Evolutionary conservation across 1,140 invertebrate species (phyloP), one percentile per base, ranked within the genome.

Genomic region (Zaprionus ornatus): DNA sequence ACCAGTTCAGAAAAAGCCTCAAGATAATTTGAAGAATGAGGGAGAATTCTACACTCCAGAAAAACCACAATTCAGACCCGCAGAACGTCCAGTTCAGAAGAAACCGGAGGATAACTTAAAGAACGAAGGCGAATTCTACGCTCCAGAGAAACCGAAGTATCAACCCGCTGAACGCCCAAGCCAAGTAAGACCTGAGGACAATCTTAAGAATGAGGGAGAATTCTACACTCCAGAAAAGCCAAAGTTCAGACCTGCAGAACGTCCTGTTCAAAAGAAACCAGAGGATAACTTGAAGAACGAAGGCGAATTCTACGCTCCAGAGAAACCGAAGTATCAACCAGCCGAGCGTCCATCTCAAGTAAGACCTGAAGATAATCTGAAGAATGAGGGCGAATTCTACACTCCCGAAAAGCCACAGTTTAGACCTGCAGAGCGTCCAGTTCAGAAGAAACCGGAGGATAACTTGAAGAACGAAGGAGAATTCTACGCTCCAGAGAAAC

Each of bases 201-300:
- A 97, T 92, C 90, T 97, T 10, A 94, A 93, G 84, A 13, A 94
- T 0, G 55, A 68, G 88, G 92, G 84, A 94, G 94, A 94, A 95
- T 80, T 86, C 29, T 75, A 79, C 21, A 29, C 54, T 23, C 71
- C 65, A 7, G 65, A 67, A 5, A 67, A 59, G 1, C 69, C 79
- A 0, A 67, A 94, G 59, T 94, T 76, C n/a, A 93, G 91, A 19
- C 94, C 93, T 66, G 94, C 94, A 74, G 82, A 95, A 9, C 37
- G 65, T 15, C 60, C 71, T 0, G 4, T 19, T 12, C 69, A 70
- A 37, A 94, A 10, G 94, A 94, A 93, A 80, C 94, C 94, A 5
- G 92, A 94, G 74, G 95, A 96, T 80, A 95, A 97, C 91, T 23
- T 29, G 93, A 94, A 50, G 2, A 95, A 95, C 17, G 95, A 96